These are phyloP conservation scores for Drosophila anomalipes DNA, from an alignment of 2,888 invertebrate species.

Conservation along the genomic window DNA sequence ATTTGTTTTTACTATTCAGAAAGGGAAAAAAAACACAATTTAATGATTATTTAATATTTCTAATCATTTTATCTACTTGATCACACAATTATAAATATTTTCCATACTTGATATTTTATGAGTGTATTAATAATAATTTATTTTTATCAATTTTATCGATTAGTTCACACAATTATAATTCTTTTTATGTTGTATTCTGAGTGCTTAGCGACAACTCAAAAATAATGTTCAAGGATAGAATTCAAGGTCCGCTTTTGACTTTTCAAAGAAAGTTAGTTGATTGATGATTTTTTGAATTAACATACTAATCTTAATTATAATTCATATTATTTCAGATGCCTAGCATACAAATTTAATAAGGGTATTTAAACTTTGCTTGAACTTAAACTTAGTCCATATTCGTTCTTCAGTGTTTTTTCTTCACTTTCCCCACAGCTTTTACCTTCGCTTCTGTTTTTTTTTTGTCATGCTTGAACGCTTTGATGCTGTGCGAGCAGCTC, in stretches of 20 bases:
- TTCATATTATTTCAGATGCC: background rate
- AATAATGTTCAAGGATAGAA: background rate
- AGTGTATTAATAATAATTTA: background rate
- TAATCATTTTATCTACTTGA: background rate
- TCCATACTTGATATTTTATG: background rate
- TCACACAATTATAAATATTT: background rate
- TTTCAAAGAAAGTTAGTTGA: background rate
- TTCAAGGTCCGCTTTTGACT: background rate
- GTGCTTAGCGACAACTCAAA: background rate
- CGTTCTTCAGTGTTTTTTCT: conserved; percentile 5
- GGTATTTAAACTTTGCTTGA: conserved; percentile 2
- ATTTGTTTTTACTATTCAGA: background rate
- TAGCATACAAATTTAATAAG: background rate
- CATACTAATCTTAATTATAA: background rate
- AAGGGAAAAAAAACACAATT: background rate
- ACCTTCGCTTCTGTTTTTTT: conserved; percentile 5
- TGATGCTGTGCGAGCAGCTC: conserved; percentile 63
- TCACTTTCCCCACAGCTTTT: conserved; percentile 43
- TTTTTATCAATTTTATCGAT: background rate
- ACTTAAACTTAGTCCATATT: background rate
- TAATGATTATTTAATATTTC: background rate
- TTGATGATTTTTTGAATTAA: background rate
- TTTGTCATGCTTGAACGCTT: conserved; percentile 66
- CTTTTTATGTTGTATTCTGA: background rate
- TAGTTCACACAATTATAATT: background rate